A percentile compares a stretch with the other conserved stretches of the same genome.
Conservation (phyloP, 2,888 invertebrate genomes). For the Mantis religiosa region DNA sequence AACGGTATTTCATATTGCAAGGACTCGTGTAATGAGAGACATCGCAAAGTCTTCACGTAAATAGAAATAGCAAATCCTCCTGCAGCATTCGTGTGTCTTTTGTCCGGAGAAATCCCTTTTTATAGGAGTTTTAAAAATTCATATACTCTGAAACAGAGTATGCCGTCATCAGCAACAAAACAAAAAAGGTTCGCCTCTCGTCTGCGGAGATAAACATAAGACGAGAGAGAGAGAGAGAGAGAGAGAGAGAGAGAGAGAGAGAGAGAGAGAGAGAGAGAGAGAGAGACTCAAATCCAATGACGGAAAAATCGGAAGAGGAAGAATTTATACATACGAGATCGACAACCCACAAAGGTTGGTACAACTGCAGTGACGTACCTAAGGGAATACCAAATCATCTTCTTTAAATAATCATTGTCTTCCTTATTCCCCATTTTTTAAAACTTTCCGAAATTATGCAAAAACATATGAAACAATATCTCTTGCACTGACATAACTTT, state of each 20-base stretch:
- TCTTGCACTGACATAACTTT: too few relatives aligned
- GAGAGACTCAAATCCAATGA: not conserved
- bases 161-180: not conserved
- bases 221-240: too few relatives aligned
- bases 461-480: too few relatives aligned
- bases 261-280: too few relatives aligned
- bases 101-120: not conserved
- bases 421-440: too few relatives aligned
- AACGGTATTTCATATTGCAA: not conserved
- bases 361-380: not conserved
- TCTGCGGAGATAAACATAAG: too few relatives aligned
- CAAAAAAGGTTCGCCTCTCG: not conserved
- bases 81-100: not conserved
- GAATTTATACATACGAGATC: not conserved
- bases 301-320: not conserved
- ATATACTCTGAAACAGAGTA: not conserved
- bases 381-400: not conserved
- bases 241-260: too few relatives aligned
- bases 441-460: too few relatives aligned
- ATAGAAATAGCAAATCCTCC: not conserved
- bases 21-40: not conserved
- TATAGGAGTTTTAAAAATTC: not conserved
- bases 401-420: too few relatives aligned
- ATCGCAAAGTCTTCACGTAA: not conserved
- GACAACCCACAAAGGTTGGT: not conserved